Evolutionary conservation across 1,140 invertebrate genomes (phyloP), one percentile per base, ranked within the genome.

Genomic region (Mactra quadrangularis): DNA sequence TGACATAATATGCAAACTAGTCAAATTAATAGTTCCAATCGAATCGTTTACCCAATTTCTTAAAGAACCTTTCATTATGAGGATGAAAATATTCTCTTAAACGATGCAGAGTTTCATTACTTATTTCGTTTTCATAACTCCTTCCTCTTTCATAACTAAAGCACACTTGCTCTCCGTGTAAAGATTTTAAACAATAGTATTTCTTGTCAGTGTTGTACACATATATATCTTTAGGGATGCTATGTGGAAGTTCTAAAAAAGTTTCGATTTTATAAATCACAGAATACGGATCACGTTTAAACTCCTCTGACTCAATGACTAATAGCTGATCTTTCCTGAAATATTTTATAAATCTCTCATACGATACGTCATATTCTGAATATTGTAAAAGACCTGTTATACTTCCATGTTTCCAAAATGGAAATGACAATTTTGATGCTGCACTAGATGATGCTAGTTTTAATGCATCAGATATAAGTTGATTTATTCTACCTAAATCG

Each of bases 281-380:
- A 17, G 27, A 31, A 35, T n/a, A n/a, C n/a, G n/a, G n/a, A n/a
- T n/a, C n/a, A n/a, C n/a, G n/a, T n/a, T n/a, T n/a, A n/a, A n/a
- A 60, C 3, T 60, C 57, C 22, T 60, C 29, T 29, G 57, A 60
- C 17, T 60, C 57, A 35, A 60, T 60, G 15, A 60, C 17, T 31
- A 60, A 27, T 27, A 60, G 15, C 31, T 60, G 57, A 60, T 60
- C 57, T 22, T 4, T 17, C 6, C 9, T 6, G 29, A 60, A 60
- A 60, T 29, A 31, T 27, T 60, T 29, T 4, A 60, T 17, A 27
- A 27, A 60, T 6, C 29, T 9, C 25, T 4, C 6, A 29, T 22
- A 4, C 17, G 27, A 3, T 6, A 11, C 27, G 19, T 31, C 57
- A 27, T 60, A 60, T 35, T 17, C 15, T 2, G 57, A 60, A 22